phyloP scores from a whole-genome alignment of 1,140 invertebrate genomes.

The Nebria ingens region DNA sequence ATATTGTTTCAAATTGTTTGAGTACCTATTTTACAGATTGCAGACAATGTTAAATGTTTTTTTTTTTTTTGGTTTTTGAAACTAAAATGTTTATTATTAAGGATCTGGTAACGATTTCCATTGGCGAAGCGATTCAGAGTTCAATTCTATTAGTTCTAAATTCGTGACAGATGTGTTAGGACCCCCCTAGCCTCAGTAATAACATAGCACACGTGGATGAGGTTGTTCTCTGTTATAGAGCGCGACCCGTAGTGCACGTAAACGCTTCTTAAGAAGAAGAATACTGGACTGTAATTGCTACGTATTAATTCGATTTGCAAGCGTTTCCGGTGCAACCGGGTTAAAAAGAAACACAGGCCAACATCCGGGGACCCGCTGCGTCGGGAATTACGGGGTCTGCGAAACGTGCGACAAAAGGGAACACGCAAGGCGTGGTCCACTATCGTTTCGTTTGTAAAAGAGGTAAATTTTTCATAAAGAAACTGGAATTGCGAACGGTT shows the following conservation, averaged over 20 bases:
- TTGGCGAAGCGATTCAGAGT: no score
- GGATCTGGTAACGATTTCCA: no score
- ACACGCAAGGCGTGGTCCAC: background rate
- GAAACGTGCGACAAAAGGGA: background rate
- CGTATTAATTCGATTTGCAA: constrained; percentile 11
- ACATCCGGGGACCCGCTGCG: constrained; percentile 4
- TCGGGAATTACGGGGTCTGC: constrained; percentile 1
- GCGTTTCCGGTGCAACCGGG: background rate
- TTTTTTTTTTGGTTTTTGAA: no score
- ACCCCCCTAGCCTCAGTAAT: background rate
- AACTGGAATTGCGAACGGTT: constrained; percentile 3
- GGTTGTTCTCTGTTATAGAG: background rate
- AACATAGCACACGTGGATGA: background rate
- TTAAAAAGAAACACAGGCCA: background rate
- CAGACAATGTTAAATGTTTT: no score
- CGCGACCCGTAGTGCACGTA: background rate
- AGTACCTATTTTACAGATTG: no score
- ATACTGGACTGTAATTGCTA: constrained; percentile 5
- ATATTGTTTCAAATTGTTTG: background rate
- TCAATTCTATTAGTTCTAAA: no score
- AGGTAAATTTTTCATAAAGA: background rate
- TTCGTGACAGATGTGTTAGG: background rate
- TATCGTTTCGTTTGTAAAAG: background rate
- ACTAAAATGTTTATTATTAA: no score
- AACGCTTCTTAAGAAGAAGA: constrained; percentile 4